These are phyloP conservation scores for Aradophagus sp. DNA, from an alignment of 1,140 invertebrate genomes.

Conservation along the genomic window DNA sequence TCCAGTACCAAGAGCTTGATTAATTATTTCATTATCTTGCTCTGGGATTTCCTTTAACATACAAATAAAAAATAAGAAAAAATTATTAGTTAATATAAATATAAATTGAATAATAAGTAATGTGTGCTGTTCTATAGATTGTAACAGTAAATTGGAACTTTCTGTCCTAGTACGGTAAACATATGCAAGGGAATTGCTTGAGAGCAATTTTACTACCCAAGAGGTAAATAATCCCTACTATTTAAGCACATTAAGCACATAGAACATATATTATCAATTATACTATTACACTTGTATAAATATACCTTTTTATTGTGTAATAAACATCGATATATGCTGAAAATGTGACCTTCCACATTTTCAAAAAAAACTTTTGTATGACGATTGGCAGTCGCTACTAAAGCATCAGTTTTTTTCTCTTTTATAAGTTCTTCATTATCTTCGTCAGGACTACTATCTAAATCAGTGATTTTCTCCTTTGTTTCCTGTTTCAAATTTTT, in stretches of 20 bases:
- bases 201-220: no score
- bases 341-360: conserved; percentile 79
- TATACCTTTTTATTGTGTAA: conserved; percentile 80
- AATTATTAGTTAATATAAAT: no score
- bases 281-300: background rate
- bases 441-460: conserved; percentile 65
- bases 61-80: conserved; percentile 14
- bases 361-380: conserved; percentile 84
- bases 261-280: background rate
- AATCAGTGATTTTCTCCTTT: conserved; percentile 49
- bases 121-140: no score
- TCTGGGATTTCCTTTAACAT: conserved; percentile 74
- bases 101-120: no score
- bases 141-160: no score
- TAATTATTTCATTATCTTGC: conserved; percentile 71
- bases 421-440: conserved; percentile 50
- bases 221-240: no score
- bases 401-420: conserved; percentile 61
- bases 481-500: conserved; percentile 56
- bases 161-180: no score
- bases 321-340: conserved; percentile 84
- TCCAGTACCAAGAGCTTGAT: conserved; percentile 69
- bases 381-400: conserved; percentile 76
- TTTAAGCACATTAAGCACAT: no score
- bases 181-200: no score